Base-by-base conservation (phyloP, 1,140 invertebrate species). In the Papilio polyxenes region DNA sequence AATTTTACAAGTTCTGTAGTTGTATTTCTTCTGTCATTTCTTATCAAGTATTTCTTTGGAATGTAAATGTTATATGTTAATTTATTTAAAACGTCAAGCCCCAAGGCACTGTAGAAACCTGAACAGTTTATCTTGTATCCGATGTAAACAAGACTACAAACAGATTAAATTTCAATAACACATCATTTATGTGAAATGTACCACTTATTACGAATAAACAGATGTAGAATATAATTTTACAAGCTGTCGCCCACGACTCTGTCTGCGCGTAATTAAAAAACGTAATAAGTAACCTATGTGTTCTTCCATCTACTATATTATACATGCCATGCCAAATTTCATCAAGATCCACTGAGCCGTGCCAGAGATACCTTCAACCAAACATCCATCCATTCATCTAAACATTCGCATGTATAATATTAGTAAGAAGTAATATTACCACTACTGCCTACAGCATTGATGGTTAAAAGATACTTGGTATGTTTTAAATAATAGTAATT, bases 141-240 rank as follows among this genome's bases (percentile, higher is more conserved):
- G 65, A 72, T 72, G 23, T 72, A 72, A 72, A 72, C 31, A 15
- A 72, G 23, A 37, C 65, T 37, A 17, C 65, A 5, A 37, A 69
- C 31, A 37, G 5, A 40, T 72, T 40, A 72, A 37, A 72, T 72
- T 72, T 15, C 4, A 72, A 72, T 72, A 17, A 15, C 31, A 72
- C 23, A 72, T 37, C 23, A 72, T 72, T 69, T 72, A 72, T 3
- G 65, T 72, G 65, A 72, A 72, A 72, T 72, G 10, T 72, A 72
- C 65, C 65, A 72, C 23, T 72, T 72, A 31, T 7, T 65, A 4
- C 0, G 9, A 10, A 23, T 10, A 23, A 1, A 23, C 10, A 62
- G 23, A 11, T 20, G 4, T 0, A 13, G 62, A 10, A 11, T 10
- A 4, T 23, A 37, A 13, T 23, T 13, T 40, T 72, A 31, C 23